Evolutionary conservation across 2,888 invertebrate species (phyloP).

Genomic region (Nymphalis c-album): DNA sequence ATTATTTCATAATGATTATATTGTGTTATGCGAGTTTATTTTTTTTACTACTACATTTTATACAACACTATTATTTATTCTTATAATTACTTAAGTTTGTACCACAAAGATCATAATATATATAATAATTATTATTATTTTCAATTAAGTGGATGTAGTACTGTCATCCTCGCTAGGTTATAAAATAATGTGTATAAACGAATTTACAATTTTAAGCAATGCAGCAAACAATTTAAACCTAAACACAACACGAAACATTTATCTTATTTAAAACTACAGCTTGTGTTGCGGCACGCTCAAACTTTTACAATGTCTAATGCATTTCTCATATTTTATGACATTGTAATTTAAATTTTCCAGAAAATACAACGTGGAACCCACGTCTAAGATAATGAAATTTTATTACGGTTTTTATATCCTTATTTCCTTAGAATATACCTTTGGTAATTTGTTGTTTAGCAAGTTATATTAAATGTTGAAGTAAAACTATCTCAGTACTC

Average conservation of each 20-base stretch:
- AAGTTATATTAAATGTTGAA: slow-evolving; percentile 7
- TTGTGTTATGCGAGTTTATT: too few relatives aligned
- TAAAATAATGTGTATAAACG: too few relatives aligned
- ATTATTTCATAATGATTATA: too few relatives aligned
- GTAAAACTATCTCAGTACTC: not conserved
- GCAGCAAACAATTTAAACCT: not conserved
- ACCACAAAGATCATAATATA: too few relatives aligned
- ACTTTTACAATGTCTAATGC: not conserved
- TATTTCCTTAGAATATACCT: not conserved
- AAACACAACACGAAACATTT: slow-evolving; percentile 7
- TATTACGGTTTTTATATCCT: not conserved
- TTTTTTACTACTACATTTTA: too few relatives aligned
- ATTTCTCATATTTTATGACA: slow-evolving; percentile 2
- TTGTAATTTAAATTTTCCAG: not conserved
- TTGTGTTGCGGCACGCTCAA: not conserved
- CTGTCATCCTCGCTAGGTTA: too few relatives aligned
- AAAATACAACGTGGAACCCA: not conserved
- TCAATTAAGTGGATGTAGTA: too few relatives aligned
- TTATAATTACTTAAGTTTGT: too few relatives aligned
- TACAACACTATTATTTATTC: too few relatives aligned
- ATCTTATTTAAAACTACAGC: slow-evolving; percentile 1
- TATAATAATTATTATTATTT: too few relatives aligned
- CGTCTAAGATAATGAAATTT: slow-evolving; percentile 5
- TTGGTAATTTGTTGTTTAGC: not conserved
- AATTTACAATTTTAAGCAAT: not conserved